Evolutionary conservation across 2,888 invertebrate species (phyloP), one percentile per base, ranked within the genome.

Genomic region (Euzetes globulus): DNA sequence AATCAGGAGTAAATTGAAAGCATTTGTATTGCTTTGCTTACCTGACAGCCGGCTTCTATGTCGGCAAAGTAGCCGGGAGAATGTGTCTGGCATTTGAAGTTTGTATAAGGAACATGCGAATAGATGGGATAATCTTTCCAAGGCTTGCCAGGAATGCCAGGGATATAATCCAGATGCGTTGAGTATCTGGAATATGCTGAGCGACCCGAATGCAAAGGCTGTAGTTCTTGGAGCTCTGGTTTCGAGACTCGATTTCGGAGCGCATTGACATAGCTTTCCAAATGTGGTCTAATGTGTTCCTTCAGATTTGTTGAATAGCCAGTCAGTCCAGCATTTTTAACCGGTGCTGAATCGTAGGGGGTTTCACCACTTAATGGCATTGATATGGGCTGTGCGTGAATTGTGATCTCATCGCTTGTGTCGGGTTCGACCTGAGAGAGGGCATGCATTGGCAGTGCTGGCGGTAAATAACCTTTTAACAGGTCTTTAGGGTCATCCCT

Each of bases 1-100:
- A 41, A 11, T 41, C 1, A 13, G 5, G 11, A 41, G 11, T 41
- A 5, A 50, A 58, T 25, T 25, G 6, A 19, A 58, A 25, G 11
- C 3, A 58, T 27, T 22, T 50, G 6, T 19, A 3, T 19, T n/a
- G 4, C 41, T 19, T 50, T 50, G n/a, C 27, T 68, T 50, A 70
- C 71, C 50, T 74, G 74, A 71, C 74, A 74, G 41, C 71, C 55
- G 41, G 74, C 27, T 27, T 78, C 78, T 0, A 78, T 75, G 29
- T 78, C 78, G 3, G 78, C 78, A 58, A 75, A 78, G 58, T 78
- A 78, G 22, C 78, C 78, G 7, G 77, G 77, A 72, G n/a, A 6
- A n/a, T 41, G 77, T 72, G 29, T 19, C 25, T 7, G 19, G 50
- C 74, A 74, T 19, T 58, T 72, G 33, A 74, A 78, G 41, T 73